Conservation (phyloP, 1,140 invertebrate genomes). For the Hormaphis cornu region DNA sequence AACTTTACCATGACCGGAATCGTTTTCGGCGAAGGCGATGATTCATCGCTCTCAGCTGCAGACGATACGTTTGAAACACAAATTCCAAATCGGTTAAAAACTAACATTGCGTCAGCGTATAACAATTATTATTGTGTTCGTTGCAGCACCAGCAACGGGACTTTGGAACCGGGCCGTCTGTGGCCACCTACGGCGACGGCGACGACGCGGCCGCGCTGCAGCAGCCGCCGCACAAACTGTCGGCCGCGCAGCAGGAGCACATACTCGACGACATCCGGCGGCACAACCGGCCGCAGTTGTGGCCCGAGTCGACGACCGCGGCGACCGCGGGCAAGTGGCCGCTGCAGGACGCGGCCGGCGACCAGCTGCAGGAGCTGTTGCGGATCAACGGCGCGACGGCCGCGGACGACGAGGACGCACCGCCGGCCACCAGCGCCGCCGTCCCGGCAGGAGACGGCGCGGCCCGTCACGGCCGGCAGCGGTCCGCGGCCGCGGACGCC, state of each 20-base stretch:
- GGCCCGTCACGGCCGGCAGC: slow-evolving; percentile 42
- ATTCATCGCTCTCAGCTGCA: too few relatives aligned
- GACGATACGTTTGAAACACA: too few relatives aligned
- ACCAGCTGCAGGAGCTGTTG: slow-evolving; percentile 13
- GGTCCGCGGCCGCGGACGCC: slow-evolving; percentile 35
- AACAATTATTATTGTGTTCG: background rate
- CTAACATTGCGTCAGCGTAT: too few relatives aligned
- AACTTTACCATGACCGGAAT: too few relatives aligned
- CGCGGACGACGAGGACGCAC: background rate
- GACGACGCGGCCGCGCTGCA: background rate
- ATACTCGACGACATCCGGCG: slow-evolving; percentile 39
- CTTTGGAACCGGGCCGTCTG: background rate
- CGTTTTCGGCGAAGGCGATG: too few relatives aligned
- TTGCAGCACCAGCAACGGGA: background rate
- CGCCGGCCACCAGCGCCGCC: slow-evolving; percentile 43
- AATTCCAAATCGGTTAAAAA: too few relatives aligned
- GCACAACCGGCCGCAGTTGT: slow-evolving; percentile 36
- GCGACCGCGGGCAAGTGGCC: background rate
- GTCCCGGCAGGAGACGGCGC: slow-evolving; percentile 44
- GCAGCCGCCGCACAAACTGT: slow-evolving; percentile 28
- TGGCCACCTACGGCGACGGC: background rate
- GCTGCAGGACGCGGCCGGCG: background rate
- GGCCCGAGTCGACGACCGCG: background rate
- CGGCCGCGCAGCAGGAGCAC: slow-evolving; percentile 38
- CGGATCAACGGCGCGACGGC: slow-evolving; percentile 7